Conservation (phyloP, 2,797 vertebrate genomes). For the Phrynocephalus vlangalii region DNA sequence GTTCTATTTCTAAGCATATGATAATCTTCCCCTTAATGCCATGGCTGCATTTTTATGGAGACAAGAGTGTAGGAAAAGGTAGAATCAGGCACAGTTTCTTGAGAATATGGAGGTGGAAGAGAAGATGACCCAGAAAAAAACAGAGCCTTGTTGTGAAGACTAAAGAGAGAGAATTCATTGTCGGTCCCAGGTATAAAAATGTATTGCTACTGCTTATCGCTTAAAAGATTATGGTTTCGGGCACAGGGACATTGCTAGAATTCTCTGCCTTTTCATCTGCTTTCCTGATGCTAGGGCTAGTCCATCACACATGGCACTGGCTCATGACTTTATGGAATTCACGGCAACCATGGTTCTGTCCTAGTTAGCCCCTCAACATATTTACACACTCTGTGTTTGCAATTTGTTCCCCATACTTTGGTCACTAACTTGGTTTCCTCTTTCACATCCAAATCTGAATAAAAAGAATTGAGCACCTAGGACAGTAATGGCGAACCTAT, state of each 20-base stretch:
- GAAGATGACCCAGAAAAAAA: not conserved
- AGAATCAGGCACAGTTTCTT: not conserved
- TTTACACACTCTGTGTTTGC: not conserved
- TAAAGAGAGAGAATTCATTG: not conserved
- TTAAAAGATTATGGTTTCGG: not conserved
- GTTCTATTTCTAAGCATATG: not conserved
- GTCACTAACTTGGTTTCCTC: not conserved
- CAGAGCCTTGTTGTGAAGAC: not conserved
- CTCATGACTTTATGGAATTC: too few relatives aligned
- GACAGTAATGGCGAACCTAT: not conserved
- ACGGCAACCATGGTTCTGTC: too few relatives aligned
- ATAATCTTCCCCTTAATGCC: not conserved
- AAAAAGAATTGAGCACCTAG: not conserved
- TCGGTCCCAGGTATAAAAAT: not conserved
- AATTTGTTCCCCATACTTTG: not conserved
- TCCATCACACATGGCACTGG: too few relatives aligned
- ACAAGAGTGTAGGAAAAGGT: not conserved
- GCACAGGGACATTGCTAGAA: not conserved
- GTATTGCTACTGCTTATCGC: not conserved
- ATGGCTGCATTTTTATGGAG: conserved; percentile 23
- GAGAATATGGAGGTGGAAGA: not conserved
- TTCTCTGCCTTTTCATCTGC: not conserved
- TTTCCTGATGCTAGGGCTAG: too few relatives aligned
- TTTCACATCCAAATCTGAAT: not conserved
- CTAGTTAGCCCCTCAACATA: too few relatives aligned